phyloP scores from a whole-genome alignment of 2,888 invertebrate genomes.

The Salticus scenicus region DNA sequence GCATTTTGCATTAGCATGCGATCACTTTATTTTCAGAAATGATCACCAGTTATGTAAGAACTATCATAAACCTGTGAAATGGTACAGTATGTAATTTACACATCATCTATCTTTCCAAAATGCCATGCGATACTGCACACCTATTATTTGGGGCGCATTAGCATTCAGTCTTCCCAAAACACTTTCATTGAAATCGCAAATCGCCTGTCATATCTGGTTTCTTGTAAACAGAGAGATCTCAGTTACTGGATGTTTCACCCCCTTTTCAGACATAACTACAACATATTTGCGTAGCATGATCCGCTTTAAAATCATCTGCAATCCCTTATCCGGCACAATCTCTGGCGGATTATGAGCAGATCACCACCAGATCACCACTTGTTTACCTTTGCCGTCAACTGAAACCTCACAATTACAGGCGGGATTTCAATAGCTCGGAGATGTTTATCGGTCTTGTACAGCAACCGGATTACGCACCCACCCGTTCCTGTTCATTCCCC shows the following conservation, averaged over 20 bases:
- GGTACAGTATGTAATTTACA: too few relatives aligned
- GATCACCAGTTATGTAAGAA: too few relatives aligned
- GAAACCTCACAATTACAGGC: constrained; percentile 62
- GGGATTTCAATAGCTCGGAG: constrained; percentile 33
- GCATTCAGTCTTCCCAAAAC: not conserved
- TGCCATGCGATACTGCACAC: too few relatives aligned
- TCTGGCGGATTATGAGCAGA: constrained; percentile 23
- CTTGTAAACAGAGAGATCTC: not conserved
- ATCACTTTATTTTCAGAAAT: too few relatives aligned
- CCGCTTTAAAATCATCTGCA: constrained; percentile 53
- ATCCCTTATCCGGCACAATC: constrained; percentile 61
- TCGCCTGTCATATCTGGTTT: constrained; percentile 12
- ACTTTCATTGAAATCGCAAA: not conserved
- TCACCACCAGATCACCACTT: constrained; percentile 34
- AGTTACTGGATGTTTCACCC: not conserved
- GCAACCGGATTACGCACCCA: constrained; percentile 60
- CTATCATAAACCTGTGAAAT: too few relatives aligned
- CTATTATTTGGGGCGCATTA: not conserved
- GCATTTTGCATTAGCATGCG: too few relatives aligned
- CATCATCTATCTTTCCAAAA: too few relatives aligned
- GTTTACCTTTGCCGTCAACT: constrained; percentile 63
- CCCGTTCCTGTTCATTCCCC: not conserved
- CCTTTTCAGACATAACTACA: not conserved
- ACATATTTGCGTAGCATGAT: constrained; percentile 30
- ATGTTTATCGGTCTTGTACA: constrained; percentile 68